Conservation (phyloP, 2,888 invertebrate species). For the Meteorus colon region DNA sequence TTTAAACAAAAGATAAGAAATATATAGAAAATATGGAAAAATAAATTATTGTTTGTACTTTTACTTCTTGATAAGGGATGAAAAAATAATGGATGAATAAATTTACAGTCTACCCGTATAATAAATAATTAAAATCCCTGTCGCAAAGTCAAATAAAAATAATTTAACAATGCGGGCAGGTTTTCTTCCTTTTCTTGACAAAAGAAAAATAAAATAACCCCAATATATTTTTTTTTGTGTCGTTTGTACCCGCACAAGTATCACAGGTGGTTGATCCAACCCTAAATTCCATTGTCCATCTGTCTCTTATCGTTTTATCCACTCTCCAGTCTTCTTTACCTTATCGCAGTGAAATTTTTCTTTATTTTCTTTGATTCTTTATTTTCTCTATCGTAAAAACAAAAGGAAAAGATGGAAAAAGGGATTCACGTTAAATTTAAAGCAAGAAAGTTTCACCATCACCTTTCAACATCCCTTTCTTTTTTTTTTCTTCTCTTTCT, state of each 20-base stretch:
- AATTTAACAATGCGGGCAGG: background rate
- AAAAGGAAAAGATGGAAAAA: background rate
- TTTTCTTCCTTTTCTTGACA: background rate
- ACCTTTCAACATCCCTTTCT: conserved; percentile 15
- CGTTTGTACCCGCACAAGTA: background rate
- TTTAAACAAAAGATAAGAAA: conserved; percentile 1
- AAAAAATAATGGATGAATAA: background rate
- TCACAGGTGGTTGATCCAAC: background rate
- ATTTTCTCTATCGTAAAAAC: background rate
- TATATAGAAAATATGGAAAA: background rate
- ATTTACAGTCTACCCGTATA: background rate
- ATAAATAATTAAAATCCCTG: conserved; percentile 1
- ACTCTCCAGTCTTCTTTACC: conserved; percentile 37
- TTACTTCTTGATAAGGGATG: background rate
- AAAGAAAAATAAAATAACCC: background rate
- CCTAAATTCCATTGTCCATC: conserved; percentile 22
- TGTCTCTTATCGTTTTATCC: conserved; percentile 34
- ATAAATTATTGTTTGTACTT: background rate
- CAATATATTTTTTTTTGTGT: background rate
- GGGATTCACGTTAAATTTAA: background rate
- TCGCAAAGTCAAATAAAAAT: background rate
- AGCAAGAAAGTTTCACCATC: conserved; percentile 6
- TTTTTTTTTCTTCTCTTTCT: background rate
- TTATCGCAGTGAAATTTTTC: conserved; percentile 17
- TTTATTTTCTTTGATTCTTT: conserved; percentile 19